These are phyloP conservation scores for Athalia cordata DNA, from an alignment of 2,888 invertebrate genomes.

Conservation along the genomic window DNA sequence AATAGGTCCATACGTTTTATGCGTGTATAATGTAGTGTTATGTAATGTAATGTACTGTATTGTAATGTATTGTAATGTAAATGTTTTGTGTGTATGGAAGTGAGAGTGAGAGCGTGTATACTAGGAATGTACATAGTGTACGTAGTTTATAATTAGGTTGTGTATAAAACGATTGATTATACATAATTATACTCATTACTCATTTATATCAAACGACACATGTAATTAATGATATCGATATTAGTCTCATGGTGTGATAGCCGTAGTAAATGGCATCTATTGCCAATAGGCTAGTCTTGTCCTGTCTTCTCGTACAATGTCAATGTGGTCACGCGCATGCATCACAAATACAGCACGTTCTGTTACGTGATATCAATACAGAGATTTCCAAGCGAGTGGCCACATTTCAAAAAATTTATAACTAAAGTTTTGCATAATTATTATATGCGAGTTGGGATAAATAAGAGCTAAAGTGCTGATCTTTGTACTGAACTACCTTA, in stretches of 20 bases:
- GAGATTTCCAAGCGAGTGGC: slow-evolving; percentile 45
- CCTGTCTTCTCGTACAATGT: slow-evolving; percentile 64
- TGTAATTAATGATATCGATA: slow-evolving; percentile 71
- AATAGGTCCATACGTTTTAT: slow-evolving; percentile 65
- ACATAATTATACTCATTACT: slow-evolving; percentile 69
- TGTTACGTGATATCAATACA: slow-evolving; percentile 44
- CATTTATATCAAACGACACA: slow-evolving; percentile 72
- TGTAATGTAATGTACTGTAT: background rate
- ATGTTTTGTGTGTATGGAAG: background rate
- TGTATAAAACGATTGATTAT: slow-evolving; percentile 73
- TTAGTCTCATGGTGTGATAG: slow-evolving; percentile 71
- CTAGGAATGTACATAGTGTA: slow-evolving; percentile 72
- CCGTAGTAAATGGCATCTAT: slow-evolving; percentile 64
- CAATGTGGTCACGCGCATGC: slow-evolving; percentile 58
- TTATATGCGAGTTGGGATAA: slow-evolving; percentile 33
- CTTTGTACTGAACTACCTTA: slow-evolving; percentile 44
- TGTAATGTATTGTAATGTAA: slow-evolving; percentile 17
- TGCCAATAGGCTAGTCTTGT: slow-evolving; percentile 70
- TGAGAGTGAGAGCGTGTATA: slow-evolving; percentile 67
- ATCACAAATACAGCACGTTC: slow-evolving; percentile 50
- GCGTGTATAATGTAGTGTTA: slow-evolving; percentile 65
- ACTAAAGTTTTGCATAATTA: slow-evolving; percentile 11
- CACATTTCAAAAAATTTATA: slow-evolving; percentile 43
- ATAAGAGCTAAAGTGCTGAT: slow-evolving; percentile 36
- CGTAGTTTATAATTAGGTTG: slow-evolving; percentile 69